phyloP scores from a whole-genome alignment of 2,113 vertebrate genomes.

The Ia io region DNA sequence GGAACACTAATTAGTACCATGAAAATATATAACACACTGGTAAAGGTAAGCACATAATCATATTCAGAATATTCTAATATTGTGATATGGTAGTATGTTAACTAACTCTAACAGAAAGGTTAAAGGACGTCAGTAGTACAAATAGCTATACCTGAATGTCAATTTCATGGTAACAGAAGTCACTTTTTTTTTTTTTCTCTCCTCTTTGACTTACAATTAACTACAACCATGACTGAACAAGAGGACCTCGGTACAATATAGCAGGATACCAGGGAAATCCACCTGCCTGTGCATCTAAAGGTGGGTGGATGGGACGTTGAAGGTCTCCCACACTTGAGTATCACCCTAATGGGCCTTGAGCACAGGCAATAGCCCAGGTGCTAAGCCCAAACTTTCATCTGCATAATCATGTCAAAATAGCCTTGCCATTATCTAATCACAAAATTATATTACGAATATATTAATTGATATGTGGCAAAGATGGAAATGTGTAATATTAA shows the following conservation, averaged over 20 bases:
- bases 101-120: not conserved
- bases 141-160: not conserved
- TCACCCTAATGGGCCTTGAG: too few species aligned
- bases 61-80: not conserved
- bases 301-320: not conserved
- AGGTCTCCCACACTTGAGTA: not conserved
- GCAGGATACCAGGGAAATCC: not conserved
- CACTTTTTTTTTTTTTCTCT: too few species aligned
- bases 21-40: not conserved
- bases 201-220: not conserved
- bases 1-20: not conserved
- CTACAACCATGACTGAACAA: not conserved
- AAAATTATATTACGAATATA: not conserved
- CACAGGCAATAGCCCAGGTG: not conserved
- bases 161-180: not conserved
- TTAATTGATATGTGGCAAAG: not conserved
- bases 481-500: not conserved
- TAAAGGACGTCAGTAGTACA: not conserved
- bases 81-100: not conserved
- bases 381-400: not conserved
- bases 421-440: not conserved
- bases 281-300: too few species aligned
- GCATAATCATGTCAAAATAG: not conserved
- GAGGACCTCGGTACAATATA: not conserved
- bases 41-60: not conserved